A percentile compares a stretch with the other conserved stretches of the same genome.
Conservation (phyloP, 2,797 vertebrate species). For the Taenioides sp. region DNA sequence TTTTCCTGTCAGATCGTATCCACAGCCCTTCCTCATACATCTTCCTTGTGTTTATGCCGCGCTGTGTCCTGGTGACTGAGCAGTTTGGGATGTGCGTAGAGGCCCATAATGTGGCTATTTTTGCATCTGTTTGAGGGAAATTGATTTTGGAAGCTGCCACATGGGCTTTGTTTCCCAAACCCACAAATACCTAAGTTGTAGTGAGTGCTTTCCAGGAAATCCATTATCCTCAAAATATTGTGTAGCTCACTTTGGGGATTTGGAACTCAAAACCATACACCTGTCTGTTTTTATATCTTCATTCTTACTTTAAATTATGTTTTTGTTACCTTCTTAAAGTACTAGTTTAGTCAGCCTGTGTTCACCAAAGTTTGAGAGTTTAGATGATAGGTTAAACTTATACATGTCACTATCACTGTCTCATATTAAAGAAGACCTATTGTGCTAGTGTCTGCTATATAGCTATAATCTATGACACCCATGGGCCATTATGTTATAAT, state of each 20-base stretch:
- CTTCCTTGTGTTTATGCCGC: constrained; percentile 34
- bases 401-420: no score
- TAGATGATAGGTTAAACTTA: not conserved
- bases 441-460: no score
- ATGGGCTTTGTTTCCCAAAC: constrained; percentile 37
- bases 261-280: not conserved
- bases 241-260: constrained; percentile 6
- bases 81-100: constrained; percentile 37
- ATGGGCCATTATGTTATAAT: no score
- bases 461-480: no score
- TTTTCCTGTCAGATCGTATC: constrained; percentile 42
- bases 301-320: not conserved
- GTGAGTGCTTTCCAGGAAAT: constrained; percentile 47
- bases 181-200: constrained; percentile 38
- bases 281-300: not conserved
- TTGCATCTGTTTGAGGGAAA: constrained; percentile 56
- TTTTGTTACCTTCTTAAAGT: not conserved
- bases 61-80: constrained; percentile 30
- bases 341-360: not conserved
- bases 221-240: constrained; percentile 37
- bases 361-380: not conserved
- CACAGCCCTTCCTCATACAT: constrained; percentile 34
- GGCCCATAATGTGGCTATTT: constrained; percentile 49
- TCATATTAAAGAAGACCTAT: no score
- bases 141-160: constrained; percentile 50